Evolutionary conservation across 2,888 invertebrate genomes (phyloP), one percentile per base, ranked within the genome.

Genomic region (Invenusta paracnida): DNA sequence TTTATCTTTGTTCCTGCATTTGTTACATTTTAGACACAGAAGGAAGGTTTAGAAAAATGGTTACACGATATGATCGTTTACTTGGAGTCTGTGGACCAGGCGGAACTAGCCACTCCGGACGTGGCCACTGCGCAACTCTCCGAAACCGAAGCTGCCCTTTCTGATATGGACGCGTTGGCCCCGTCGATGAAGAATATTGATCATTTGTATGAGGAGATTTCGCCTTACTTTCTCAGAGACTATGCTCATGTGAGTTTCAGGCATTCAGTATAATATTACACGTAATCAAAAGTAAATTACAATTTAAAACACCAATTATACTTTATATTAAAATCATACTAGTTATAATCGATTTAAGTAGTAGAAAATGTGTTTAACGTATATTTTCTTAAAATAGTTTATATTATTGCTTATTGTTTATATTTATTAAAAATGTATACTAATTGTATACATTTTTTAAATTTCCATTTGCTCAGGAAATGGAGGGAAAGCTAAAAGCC

Each of bases 121-220:
- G 29, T 85, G 23, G 79, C 79, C 79, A 79, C 28, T 29, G 85
- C 73, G 5, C 30, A 79, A 85, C 25, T 85, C 1, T 30, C 67
- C 11, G 85, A 85, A 30, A 85, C 81, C 29, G 81, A 79, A 29
- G 85, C 79, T 2, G 85, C 81, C n/a, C 28, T 85, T 2, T 25
- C 30, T 73, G 85, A 85, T 29, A 85, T 85, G 85, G 84, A 85
- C 17, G 79, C 73, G 29, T 30, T 85, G 1, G 30, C 79, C 11
- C 85, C 85, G 2, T 84, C 85, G 5, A 29, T 85, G 29, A 31
- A 82, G n/a, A 85, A 84, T 29, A 82, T 85, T 11, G 81, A 82
- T 25, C 30, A 83, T 23, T 29, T 79, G 11, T 82, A 30, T 23
- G 84, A 82, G 17, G 81, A 85, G 28, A 29, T 85, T 23, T 30